These are phyloP conservation scores for Andrena fulva DNA, from an alignment of 2,888 invertebrate species.

Conservation along the genomic window DNA sequence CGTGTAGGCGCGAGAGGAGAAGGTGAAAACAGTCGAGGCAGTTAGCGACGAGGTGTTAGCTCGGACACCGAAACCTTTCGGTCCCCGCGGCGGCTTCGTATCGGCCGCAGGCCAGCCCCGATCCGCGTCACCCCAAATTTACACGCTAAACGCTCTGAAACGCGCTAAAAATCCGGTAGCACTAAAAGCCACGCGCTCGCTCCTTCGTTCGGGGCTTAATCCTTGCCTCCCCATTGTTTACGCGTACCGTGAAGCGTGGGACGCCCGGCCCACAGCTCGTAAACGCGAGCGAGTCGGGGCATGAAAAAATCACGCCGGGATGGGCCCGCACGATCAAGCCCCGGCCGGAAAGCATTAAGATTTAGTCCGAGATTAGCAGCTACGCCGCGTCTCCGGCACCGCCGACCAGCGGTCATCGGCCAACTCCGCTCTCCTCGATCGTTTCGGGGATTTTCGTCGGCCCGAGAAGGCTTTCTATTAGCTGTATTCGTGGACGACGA, in stretches of 20 bases:
- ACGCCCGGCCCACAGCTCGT: slow-evolving; percentile 31
- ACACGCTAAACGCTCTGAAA: slow-evolving; percentile 68
- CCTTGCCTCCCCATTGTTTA: slow-evolving; percentile 42
- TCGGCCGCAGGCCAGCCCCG: slow-evolving; percentile 7
- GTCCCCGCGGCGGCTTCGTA: slow-evolving; percentile 25
- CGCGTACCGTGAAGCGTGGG: slow-evolving; percentile 40
- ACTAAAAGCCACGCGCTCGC: slow-evolving; percentile 51
- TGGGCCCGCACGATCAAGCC: slow-evolving; percentile 3
- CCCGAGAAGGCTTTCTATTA: background rate
- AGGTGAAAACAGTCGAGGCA: slow-evolving; percentile 74
- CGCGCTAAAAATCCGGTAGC: slow-evolving; percentile 66
- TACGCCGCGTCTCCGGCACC: background rate
- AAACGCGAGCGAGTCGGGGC: slow-evolving; percentile 29
- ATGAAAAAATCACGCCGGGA: slow-evolving; percentile 28
- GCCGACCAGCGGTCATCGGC: background rate
- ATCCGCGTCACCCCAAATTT: slow-evolving; percentile 51
- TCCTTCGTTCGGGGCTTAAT: slow-evolving; percentile 13
- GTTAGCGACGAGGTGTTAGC: slow-evolving; percentile 78
- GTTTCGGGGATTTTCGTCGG: background rate
- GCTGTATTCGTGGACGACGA: no score
- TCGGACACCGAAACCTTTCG: slow-evolving; percentile 38
- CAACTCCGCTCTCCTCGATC: background rate
- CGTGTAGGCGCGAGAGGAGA: slow-evolving; percentile 59
- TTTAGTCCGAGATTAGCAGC: slow-evolving; percentile 55
- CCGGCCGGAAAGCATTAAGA: slow-evolving; percentile 42